Conservation (phyloP, 92 coral and sea anemone genomes). For the Nematostella vectensis region DNA sequence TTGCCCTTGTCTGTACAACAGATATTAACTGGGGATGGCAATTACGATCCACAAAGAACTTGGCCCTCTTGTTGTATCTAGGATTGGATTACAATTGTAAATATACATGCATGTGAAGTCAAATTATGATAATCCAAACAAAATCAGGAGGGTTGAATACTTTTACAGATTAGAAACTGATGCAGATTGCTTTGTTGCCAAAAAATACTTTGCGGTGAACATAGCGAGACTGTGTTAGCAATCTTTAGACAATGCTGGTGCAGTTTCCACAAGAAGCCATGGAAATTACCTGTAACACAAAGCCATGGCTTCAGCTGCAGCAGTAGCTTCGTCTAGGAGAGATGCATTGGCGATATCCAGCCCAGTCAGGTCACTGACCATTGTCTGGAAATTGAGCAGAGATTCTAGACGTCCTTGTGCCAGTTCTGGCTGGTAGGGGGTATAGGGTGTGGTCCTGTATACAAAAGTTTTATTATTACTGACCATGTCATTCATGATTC, state of each 20-base stretch:
- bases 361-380: constrained; percentile 96
- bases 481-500: too few relatives aligned
- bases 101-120: too few relatives aligned
- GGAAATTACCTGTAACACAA: constrained; percentile 77
- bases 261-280: too few relatives aligned
- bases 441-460: constrained; percentile 88
- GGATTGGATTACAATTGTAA: too few relatives aligned
- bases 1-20: constrained; percentile 89
- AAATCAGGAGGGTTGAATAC: too few relatives aligned
- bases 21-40: constrained; percentile 93
- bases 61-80: constrained; percentile 76
- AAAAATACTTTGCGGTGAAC: too few relatives aligned
- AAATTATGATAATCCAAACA: too few relatives aligned
- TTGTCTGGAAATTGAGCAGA: constrained; percentile 87
- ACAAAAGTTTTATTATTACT: too few relatives aligned
- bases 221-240: too few relatives aligned
- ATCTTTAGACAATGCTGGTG: too few relatives aligned
- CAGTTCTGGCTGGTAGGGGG: constrained; percentile 98
- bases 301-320: constrained; percentile 98
- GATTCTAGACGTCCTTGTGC: constrained; percentile 99
- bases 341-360: constrained; percentile 94
- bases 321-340: constrained; percentile 91
- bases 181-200: too few relatives aligned
- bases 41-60: constrained; percentile 84
- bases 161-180: too few relatives aligned